Base-by-base conservation (phyloP, 2,113 vertebrate genomes). In the Trematomus loennbergii region DNA sequence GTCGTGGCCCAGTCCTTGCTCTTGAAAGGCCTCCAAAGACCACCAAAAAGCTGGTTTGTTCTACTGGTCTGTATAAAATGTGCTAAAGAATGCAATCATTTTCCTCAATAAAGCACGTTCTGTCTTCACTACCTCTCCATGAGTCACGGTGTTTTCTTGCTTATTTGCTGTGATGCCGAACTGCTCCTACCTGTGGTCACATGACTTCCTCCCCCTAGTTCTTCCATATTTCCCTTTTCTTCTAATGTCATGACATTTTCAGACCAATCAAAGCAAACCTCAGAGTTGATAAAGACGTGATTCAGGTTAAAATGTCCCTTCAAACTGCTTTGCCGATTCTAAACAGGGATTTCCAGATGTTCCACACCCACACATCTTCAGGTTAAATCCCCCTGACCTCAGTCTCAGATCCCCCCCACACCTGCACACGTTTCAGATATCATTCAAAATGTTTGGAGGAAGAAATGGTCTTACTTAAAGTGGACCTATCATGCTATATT, bases 381-480 rank as follows among this genome's bases (percentile, higher is more conserved):
- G 82, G 81, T 84, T 83, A 73, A n/a, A 46, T 18, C 5, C 5
- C 29, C 71, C 78, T 62, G 25, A 12, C n/a, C 53, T 67, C 67
- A 11, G 58, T 40, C n/a, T 52, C 12, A 20, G 7, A 59, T 75
- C 25, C 16, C 49, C 22, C 59, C 15, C 43, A 25, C 29, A 12
- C 36, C 15, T 8, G 2, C 15, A 62, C 18, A 48, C 5, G 20
- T 62, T 50, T 77, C 57, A 50, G 46, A 16, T 59, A 43, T 67
- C 33, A 53, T 5, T 29, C 3, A 12, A 54, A 60, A 12, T 2
- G 3, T 36, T 5, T 22, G 13, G 5, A 50, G 10, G 43, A 33
- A 64, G 45, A 43, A 16, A 16, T 45, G 11, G 25, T 40, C 9
- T 52, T 12, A 6, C 17, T 57, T 33, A 53, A 2, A n/a, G n/a